Evolutionary conservation across 1,140 invertebrate genomes (phyloP).

Genomic region (Sminthurides bifidus): DNA sequence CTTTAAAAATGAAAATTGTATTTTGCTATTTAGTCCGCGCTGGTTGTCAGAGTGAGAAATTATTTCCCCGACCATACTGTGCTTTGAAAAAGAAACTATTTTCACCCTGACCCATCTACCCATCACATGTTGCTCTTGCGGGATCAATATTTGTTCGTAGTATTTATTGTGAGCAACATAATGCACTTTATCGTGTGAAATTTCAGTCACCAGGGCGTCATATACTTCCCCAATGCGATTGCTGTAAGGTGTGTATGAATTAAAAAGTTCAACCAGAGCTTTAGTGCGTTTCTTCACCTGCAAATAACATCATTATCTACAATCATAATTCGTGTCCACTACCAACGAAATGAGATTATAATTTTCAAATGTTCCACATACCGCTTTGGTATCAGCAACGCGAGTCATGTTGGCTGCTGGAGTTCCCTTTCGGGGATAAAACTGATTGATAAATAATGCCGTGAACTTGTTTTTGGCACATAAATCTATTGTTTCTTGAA

Average conservation of each 20-base stretch:
- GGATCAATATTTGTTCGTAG: constrained; percentile 69
- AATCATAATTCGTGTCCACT: background rate
- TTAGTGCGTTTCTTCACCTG: constrained; percentile 83
- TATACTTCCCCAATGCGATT: constrained; percentile 62
- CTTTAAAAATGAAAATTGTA: too few species aligned
- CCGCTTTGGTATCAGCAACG: constrained; percentile 63
- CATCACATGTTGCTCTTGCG: background rate
- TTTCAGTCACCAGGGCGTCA: constrained; percentile 79
- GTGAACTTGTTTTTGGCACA: constrained; percentile 84
- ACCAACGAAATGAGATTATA: background rate
- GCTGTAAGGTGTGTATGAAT: constrained; percentile 76
- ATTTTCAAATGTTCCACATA: constrained; percentile 25
- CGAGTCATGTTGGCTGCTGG: constrained; percentile 79
- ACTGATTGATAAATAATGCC: constrained; percentile 94
- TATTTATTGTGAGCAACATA: constrained; percentile 91
- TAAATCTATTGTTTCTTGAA: constrained; percentile 73
- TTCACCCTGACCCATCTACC: constrained; percentile 6
- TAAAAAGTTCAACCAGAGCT: constrained; percentile 75
- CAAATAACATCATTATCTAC: constrained; percentile 11
- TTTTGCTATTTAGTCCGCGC: too few species aligned
- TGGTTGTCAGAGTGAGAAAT: too few species aligned
- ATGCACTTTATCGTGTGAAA: constrained; percentile 78
- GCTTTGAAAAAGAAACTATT: constrained; percentile 9
- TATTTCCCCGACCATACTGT: constrained; percentile 11
- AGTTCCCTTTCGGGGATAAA: constrained; percentile 88